phyloP scores from a whole-genome alignment of 2,888 invertebrate genomes.

The Byasa hedistus region DNA sequence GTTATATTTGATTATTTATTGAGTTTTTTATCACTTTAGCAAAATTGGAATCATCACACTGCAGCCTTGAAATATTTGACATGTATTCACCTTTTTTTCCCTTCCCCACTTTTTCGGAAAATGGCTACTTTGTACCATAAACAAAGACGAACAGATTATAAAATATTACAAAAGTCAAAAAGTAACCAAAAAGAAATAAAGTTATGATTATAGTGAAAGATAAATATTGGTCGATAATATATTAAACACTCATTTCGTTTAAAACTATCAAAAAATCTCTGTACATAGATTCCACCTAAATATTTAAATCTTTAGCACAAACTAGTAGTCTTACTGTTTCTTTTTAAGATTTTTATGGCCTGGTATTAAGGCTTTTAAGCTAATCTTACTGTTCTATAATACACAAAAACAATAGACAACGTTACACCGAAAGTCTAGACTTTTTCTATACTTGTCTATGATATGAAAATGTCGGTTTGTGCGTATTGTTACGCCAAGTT shows the following conservation, averaged over 20 bases:
- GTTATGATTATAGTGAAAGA: not conserved
- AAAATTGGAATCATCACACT: slow-evolving; percentile 75
- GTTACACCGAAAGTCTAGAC: too few relatives aligned
- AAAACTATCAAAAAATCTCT: not conserved
- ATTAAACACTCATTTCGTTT: not conserved
- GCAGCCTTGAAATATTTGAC: slow-evolving; percentile 78
- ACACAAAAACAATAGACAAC: too few relatives aligned
- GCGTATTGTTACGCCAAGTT: slow-evolving; percentile 63
- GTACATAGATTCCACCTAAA: not conserved
- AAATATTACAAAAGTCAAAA: slow-evolving; percentile 7
- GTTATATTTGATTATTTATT: slow-evolving; percentile 56
- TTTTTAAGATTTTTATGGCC: too few relatives aligned
- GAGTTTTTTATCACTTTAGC: slow-evolving; percentile 71
- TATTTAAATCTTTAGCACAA: too few relatives aligned
- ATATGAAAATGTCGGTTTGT: slow-evolving; percentile 63
- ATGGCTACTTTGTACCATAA: slow-evolving; percentile 45
- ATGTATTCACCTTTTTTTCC: slow-evolving; percentile 73
- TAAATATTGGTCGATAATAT: not conserved
- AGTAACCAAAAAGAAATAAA: not conserved
- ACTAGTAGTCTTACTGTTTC: too few relatives aligned
- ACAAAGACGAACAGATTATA: slow-evolving; percentile 32
- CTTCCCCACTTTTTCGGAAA: slow-evolving; percentile 56
- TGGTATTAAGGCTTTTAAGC: too few relatives aligned
- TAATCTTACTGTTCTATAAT: too few relatives aligned
- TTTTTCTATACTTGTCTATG: slow-evolving; percentile 14